These are phyloP conservation scores for Lycaena phlaeas DNA, from an alignment of 2,888 invertebrate genomes.

Conservation along the genomic window DNA sequence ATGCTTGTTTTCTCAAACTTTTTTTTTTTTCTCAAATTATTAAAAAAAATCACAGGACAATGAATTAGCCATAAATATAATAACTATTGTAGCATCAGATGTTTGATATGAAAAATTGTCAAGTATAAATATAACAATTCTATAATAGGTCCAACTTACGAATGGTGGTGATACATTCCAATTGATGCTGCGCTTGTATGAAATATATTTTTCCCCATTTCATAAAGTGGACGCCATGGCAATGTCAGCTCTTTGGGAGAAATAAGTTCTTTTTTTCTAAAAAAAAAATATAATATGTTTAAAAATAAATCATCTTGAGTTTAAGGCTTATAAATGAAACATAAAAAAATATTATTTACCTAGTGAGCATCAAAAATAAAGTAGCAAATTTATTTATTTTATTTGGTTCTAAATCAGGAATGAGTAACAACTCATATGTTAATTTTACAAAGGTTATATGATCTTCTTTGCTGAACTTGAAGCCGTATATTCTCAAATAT, in stretches of 20 bases:
- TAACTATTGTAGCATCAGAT: no score
- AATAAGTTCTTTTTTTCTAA: conserved; percentile 83
- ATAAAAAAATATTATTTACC: conserved; percentile 74
- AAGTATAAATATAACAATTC: no score
- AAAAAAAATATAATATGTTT: conserved; percentile 21
- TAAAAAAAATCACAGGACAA: no score
- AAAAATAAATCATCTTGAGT: not conserved
- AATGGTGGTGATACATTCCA: conserved; percentile 74
- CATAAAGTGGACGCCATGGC: conserved; percentile 89
- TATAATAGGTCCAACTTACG: no score
- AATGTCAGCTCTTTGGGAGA: conserved; percentile 84
- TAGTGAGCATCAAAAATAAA: conserved; percentile 79
- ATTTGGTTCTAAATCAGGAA: conserved; percentile 83
- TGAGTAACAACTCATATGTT: conserved; percentile 81
- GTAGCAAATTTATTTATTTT: conserved; percentile 80
- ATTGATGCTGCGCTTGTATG: conserved; percentile 68
- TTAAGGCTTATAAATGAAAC: not conserved
- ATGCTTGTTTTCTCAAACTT: no score
- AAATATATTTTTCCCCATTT: conserved; percentile 74
- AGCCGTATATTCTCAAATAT: conserved; percentile 87
- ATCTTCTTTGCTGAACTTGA: conserved; percentile 92
- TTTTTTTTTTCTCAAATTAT: no score
- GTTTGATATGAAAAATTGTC: no score
- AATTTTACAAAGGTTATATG: conserved; percentile 87
- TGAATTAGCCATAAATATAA: no score